Evolutionary conservation across 2,888 invertebrate species (phyloP).

Genomic region (Norana najaformis): DNA sequence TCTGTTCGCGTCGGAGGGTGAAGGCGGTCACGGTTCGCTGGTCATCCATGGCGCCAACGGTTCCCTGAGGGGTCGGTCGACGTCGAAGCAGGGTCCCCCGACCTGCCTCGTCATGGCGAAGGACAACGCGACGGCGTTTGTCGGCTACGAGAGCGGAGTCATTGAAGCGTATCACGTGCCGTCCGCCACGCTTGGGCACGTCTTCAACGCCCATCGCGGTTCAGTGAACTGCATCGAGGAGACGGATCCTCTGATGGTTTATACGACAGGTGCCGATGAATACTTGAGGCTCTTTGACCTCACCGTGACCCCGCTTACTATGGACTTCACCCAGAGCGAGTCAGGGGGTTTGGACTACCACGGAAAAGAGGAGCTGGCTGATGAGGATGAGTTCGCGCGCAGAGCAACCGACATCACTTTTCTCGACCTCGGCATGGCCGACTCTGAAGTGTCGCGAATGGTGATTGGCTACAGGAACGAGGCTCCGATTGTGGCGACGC

Average conservation of each 20-base stretch:
- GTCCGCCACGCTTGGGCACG: constrained; percentile 14
- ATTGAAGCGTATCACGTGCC: constrained; percentile 27
- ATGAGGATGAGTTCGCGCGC: not conserved
- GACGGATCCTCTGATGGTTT: constrained; percentile 9
- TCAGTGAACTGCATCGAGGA: constrained; percentile 26
- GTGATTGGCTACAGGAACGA: not conserved
- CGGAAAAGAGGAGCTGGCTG: not conserved
- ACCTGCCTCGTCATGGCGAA: constrained; percentile 16
- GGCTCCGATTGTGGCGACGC: not conserved
- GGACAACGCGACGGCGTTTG: constrained; percentile 26
- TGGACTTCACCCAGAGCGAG: constrained; percentile 27
- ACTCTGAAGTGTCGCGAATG: not conserved
- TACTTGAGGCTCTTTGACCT: constrained; percentile 19
- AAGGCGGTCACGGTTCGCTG: not conserved
- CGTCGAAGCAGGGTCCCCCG: not conserved
- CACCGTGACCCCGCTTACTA: not conserved
- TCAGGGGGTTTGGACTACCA: not conserved
- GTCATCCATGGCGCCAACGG: constrained; percentile 7
- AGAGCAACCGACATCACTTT: not conserved
- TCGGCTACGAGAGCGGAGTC: constrained; percentile 2
- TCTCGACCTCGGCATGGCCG: not conserved
- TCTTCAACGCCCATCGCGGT: constrained; percentile 28
- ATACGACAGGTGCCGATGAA: constrained; percentile 16
- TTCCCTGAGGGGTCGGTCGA: not conserved
- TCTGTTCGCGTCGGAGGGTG: not conserved